Base-by-base conservation (phyloP, 2,113 vertebrate genomes). In the Nesospiza acunhae region DNA sequence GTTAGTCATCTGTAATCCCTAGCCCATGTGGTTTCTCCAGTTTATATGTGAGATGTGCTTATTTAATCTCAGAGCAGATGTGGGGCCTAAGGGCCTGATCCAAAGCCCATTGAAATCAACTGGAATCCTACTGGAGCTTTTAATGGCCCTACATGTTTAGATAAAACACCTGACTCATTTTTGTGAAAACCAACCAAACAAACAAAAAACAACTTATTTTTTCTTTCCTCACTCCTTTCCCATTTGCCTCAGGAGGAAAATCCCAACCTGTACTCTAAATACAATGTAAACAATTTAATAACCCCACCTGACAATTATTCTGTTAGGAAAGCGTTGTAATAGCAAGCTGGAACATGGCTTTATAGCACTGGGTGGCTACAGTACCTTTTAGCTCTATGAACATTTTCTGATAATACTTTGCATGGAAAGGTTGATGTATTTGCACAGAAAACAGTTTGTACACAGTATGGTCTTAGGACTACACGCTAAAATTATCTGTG, bases 11-110 rank as follows among this genome's bases (percentile, higher is more conserved):
- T 90, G 82, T 85, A 93, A 93, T 88, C 81, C 46, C 59, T 30
- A 83, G 55, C 47, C 70, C 46, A 12, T 73, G 67, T 81, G 47
- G 24, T 85, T 94, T 84, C 46, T 68, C 14, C 72, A 72, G 85
- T 74, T 93, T 84, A 21, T 70, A 8, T 60, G 67, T 86, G 88
- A 83, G 37, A 60, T 75, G 85, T 56, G 63, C 26, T 84, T 77
- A 53, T 95, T 94, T 94, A 84, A 89, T 82, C 49, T 58, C 55
- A 69, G 83, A 86, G 30, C 85, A 91, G 83, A 94, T 93, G 81
- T 0, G 3, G 69, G 60, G 58, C 89, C 80, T 84, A 63, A 89
- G 83, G 76, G 73, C 47, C 76, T 95, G 92, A 96, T 90, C 79
- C 74, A 93, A 84, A 93, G 86, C 41, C 72, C 73, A 35, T 35